Evolutionary conservation across 2,888 invertebrate genomes (phyloP).

Genomic region (Rhaphigaster nebulosa): DNA sequence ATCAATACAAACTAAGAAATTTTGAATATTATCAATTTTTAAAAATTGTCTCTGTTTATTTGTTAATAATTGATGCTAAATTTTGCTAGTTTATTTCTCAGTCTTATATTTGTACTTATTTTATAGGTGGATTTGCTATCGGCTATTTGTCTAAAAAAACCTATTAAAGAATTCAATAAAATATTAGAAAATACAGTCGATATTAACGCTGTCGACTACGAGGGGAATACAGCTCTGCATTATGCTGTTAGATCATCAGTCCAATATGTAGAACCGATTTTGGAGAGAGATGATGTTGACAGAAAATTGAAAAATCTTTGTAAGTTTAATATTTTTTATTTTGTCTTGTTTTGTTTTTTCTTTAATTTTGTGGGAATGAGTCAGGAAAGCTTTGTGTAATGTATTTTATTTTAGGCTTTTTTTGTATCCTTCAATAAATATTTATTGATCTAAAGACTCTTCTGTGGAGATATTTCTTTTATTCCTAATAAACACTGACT

Average conservation of each 20-base stretch:
- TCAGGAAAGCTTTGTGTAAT: too few relatives aligned
- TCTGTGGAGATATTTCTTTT: too few relatives aligned
- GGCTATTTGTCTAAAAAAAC: neutral
- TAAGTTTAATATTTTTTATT: slow-evolving; percentile 5
- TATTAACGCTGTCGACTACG: slow-evolving; percentile 15
- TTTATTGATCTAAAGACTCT: too few relatives aligned
- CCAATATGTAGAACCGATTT: neutral
- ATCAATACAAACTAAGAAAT: too few relatives aligned
- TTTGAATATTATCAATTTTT: neutral
- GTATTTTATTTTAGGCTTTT: too few relatives aligned
- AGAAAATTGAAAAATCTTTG: slow-evolving; percentile 13
- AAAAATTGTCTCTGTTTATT: neutral
- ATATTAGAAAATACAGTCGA: neutral
- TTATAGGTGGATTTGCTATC: neutral
- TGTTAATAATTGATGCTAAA: neutral
- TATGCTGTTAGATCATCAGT: slow-evolving; percentile 12
- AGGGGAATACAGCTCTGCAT: slow-evolving; percentile 1
- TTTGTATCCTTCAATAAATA: too few relatives aligned
- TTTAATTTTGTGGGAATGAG: too few relatives aligned
- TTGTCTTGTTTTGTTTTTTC: neutral
- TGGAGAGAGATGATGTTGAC: neutral
- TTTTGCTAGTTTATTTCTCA: neutral
- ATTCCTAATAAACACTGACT: too few relatives aligned
- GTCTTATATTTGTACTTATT: neutral
- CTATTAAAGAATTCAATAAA: neutral